These are phyloP conservation scores for Eilema depressum DNA, from an alignment of 2,888 invertebrate species.

Conservation along the genomic window DNA sequence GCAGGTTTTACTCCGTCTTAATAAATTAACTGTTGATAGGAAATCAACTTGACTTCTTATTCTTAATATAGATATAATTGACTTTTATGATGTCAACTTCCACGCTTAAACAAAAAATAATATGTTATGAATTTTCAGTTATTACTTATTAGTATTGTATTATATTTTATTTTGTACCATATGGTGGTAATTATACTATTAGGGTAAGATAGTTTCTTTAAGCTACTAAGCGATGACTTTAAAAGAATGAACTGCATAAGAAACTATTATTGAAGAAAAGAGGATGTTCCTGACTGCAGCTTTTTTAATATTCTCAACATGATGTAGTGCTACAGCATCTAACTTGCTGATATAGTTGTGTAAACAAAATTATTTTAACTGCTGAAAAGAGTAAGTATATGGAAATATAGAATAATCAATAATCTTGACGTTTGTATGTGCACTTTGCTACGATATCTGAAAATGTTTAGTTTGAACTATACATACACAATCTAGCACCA, in stretches of 20 bases:
- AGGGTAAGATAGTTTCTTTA: background rate
- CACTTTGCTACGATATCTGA: too few relatives aligned
- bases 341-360: too few relatives aligned
- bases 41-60: slow-evolving; percentile 13
- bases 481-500: too few relatives aligned
- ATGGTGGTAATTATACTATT: background rate
- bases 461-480: too few relatives aligned
- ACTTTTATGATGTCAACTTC: background rate
- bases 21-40: slow-evolving; percentile 36
- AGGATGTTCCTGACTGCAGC: background rate
- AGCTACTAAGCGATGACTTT: background rate
- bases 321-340: background rate
- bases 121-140: slow-evolving; percentile 1
- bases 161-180: background rate
- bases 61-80: slow-evolving; percentile 36
- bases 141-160: slow-evolving; percentile 6
- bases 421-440: too few relatives aligned
- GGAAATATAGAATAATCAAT: too few relatives aligned
- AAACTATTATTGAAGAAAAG: background rate
- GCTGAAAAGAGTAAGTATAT: too few relatives aligned
- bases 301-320: background rate
- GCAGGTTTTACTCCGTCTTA: slow-evolving; percentile 69
- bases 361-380: too few relatives aligned
- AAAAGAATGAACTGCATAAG: background rate
- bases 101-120: background rate